Evolutionary conservation across 2,113 vertebrate genomes (phyloP).

Genomic region (Ranitomeya variabilis): DNA sequence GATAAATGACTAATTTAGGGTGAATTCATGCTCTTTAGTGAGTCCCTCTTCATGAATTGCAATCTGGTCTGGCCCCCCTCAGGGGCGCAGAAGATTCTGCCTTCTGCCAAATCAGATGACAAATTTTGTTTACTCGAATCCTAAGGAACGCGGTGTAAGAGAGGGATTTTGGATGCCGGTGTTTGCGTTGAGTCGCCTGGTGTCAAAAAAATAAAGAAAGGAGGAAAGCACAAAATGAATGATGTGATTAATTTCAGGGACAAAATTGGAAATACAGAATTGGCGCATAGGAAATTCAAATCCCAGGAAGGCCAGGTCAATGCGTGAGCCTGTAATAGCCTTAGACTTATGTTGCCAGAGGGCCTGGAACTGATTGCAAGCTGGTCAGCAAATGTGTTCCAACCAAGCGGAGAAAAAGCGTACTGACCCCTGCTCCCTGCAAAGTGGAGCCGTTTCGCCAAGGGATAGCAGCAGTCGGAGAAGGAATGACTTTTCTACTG

Average conservation of each 20-base stretch:
- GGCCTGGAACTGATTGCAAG: conserved; percentile 25
- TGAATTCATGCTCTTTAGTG: conserved; percentile 69
- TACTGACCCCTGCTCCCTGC: conserved; percentile 11
- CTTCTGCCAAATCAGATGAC: conserved; percentile 67
- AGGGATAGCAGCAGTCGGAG: conserved; percentile 21
- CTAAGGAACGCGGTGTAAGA: conserved; percentile 65
- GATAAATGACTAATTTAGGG: conserved; percentile 71
- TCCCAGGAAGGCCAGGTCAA: conserved; percentile 27
- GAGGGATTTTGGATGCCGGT: conserved; percentile 58
- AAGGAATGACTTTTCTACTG: not conserved
- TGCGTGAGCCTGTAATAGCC: conserved; percentile 17
- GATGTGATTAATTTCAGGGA: conserved; percentile 34
- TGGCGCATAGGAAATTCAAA: conserved; percentile 11
- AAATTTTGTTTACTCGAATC: conserved; percentile 68
- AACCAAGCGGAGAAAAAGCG: conserved; percentile 18
- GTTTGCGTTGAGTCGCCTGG: conserved; percentile 51
- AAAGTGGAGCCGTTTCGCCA: conserved; percentile 22
- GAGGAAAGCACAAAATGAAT: conserved; percentile 22
- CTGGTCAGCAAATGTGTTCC: conserved; percentile 45
- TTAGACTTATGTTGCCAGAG: conserved; percentile 42
- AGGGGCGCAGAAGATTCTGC: conserved; percentile 65
- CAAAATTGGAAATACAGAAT: conserved; percentile 34
- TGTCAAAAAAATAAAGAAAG: not conserved
- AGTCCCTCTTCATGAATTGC: conserved; percentile 69
- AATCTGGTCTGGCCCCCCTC: conserved; percentile 65